A percentile compares a stretch with the other conserved stretches of the same genome.
These are phyloP conservation scores for Illadopsis cleaveri DNA, from an alignment of 2,113 vertebrate species.

Conservation along the genomic window DNA sequence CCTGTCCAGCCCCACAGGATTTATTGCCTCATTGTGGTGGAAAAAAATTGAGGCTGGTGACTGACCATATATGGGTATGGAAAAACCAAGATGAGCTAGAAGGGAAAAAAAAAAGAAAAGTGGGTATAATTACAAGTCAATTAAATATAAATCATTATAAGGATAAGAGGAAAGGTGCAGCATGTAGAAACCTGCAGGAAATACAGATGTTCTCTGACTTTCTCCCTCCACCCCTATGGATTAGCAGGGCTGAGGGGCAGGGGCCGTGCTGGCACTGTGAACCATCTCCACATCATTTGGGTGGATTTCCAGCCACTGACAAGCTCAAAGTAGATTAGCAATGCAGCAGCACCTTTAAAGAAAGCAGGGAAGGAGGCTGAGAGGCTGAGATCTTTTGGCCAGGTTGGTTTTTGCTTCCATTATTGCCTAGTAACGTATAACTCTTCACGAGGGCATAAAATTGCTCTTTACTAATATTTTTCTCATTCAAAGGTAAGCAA, in stretches of 20 bases:
- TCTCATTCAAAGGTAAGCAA: slow-evolving; percentile 22
- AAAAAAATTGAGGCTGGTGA: slow-evolving; percentile 51
- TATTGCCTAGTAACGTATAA: neutral
- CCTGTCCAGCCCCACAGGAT: slow-evolving; percentile 48
- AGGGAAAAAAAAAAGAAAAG: neutral
- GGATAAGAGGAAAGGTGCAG: neutral
- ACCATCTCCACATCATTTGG: neutral
- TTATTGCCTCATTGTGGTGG: slow-evolving; percentile 48
- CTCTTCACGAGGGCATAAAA: neutral
- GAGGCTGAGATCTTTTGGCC: neutral
- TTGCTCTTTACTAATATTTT: slow-evolving; percentile 17
- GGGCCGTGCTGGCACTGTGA: neutral
- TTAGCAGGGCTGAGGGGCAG: neutral
- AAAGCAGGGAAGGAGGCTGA: neutral
- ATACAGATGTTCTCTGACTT: slow-evolving; percentile 10
- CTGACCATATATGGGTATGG: slow-evolving; percentile 44
- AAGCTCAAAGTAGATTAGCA: neutral
- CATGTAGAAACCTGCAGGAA: slow-evolving; percentile 18
- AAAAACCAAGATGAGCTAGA: neutral
- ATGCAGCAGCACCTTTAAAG: neutral
- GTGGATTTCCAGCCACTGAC: neutral
- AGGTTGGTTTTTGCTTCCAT: neutral
- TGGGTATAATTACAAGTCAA: slow-evolving; percentile 38
- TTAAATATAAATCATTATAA: slow-evolving; percentile 33
- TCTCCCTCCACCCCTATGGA: neutral